These are phyloP conservation scores for Carassius gibelio DNA, from an alignment of 2,113 vertebrate species.

Conservation along the genomic window DNA sequence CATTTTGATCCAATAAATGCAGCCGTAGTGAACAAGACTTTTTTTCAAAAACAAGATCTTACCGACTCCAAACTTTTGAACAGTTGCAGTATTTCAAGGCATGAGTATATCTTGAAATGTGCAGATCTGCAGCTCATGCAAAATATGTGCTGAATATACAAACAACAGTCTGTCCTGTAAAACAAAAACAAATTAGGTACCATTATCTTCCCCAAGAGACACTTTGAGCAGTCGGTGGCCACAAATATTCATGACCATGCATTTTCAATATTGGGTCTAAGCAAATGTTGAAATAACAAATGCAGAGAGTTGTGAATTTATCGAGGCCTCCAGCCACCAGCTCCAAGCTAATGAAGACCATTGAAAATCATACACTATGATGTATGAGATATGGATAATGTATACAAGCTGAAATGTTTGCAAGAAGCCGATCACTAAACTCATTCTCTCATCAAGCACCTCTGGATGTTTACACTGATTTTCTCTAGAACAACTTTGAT, in stretches of 20 bases:
- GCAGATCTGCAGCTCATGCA: not conserved
- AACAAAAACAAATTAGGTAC: constrained; percentile 1
- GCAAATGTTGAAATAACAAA: constrained; percentile 32
- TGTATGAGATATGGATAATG: constrained; percentile 14
- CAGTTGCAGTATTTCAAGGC: no score
- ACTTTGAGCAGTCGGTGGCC: constrained; percentile 9
- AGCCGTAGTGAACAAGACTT: not conserved
- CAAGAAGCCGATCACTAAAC: not conserved
- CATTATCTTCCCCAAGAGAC: constrained; percentile 19
- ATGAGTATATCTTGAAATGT: not conserved
- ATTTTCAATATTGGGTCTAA: not conserved
- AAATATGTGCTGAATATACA: not conserved
- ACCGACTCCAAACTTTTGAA: no score
- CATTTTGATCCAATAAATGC: not conserved
- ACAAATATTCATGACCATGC: constrained; percentile 19
- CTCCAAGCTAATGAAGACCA: not conserved
- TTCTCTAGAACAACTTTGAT: not conserved
- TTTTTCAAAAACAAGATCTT: not conserved
- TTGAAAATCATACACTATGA: constrained; percentile 6
- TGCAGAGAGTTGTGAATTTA: not conserved
- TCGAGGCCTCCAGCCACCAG: not conserved
- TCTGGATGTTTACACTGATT: not conserved
- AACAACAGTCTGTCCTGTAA: not conserved
- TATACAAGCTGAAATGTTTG: constrained; percentile 10
- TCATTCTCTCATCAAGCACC: not conserved